Evolutionary conservation across 2,113 vertebrate species (phyloP).

Genomic region (Ameiurus melas): DNA sequence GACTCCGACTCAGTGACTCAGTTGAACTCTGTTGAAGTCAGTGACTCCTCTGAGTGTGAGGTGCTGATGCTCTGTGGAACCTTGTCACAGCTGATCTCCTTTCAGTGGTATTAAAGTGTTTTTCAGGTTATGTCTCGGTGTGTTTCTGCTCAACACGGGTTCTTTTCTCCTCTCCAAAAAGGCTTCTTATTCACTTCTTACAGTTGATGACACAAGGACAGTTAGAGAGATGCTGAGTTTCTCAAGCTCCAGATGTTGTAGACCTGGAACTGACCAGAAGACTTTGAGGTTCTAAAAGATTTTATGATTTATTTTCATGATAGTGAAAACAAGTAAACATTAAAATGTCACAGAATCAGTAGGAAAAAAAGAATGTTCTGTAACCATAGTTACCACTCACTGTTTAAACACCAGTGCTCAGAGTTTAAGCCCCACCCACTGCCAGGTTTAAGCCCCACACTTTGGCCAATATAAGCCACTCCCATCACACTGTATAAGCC

Average conservation of each 20-base stretch:
- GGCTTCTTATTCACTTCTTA: not conserved
- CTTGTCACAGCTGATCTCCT: not conserved
- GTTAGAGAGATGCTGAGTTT: not conserved
- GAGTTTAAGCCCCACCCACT: not conserved
- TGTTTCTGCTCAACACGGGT: not conserved
- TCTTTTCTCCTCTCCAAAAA: not conserved
- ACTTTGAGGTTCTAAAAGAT: not conserved
- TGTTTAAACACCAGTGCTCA: not conserved
- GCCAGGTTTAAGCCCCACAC: not conserved
- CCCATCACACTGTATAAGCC: not conserved
- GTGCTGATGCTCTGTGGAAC: not conserved
- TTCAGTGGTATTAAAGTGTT: not conserved
- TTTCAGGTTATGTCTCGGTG: not conserved
- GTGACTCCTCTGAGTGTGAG: not conserved
- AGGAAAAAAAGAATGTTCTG: not conserved
- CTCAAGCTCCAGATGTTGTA: not conserved
- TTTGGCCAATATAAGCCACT: not conserved
- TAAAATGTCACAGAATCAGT: not conserved
- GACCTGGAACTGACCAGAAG: not conserved
- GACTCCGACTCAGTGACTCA: not conserved
- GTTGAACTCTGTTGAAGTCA: not conserved
- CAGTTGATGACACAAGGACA: not conserved
- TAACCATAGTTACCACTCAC: not conserved
- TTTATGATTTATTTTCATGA: not conserved
- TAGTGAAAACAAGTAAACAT: not conserved